phyloP scores from a whole-genome alignment of 1,140 invertebrate species.

The Zaprionus vittiger region DNA sequence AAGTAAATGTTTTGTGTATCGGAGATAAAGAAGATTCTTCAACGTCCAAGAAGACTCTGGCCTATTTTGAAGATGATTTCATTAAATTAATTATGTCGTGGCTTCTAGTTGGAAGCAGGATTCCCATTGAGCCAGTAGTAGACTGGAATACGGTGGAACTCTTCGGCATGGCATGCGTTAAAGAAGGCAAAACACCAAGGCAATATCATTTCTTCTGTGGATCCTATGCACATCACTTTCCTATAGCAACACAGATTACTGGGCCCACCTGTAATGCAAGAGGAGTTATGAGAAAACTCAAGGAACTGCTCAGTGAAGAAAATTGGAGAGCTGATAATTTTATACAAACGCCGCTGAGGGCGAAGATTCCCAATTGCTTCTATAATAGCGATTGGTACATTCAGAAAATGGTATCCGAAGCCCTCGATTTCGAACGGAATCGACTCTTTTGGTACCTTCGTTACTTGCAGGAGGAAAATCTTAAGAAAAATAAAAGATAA shows the following conservation, averaged over 20 bases:
- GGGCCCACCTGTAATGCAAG: neutral
- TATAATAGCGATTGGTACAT: neutral
- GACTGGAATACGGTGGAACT: neutral
- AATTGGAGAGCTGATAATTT: slow-evolving; percentile 29
- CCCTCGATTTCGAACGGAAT: neutral
- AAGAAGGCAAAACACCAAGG: neutral
- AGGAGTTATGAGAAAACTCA: neutral
- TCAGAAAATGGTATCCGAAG: neutral
- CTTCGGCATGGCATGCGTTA: neutral
- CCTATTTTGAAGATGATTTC: neutral
- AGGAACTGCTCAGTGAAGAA: slow-evolving; percentile 1
- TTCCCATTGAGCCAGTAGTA: neutral
- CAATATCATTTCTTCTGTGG: slow-evolving; percentile 13
- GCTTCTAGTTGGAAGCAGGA: neutral
- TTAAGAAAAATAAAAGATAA: neutral
- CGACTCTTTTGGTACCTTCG: slow-evolving; percentile 9
- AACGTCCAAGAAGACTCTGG: neutral
- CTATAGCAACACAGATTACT: neutral
- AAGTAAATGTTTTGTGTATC: slow-evolving; percentile 15
- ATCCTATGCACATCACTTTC: neutral
- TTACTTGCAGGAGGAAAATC: slow-evolving; percentile 15
- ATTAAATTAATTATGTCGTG: neutral
- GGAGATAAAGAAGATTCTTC: neutral
- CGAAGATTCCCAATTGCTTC: no score
- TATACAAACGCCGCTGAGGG: slow-evolving; percentile 10